phyloP scores from a whole-genome alignment of 2,797 vertebrate genomes.

The Morus bassanus region DNA sequence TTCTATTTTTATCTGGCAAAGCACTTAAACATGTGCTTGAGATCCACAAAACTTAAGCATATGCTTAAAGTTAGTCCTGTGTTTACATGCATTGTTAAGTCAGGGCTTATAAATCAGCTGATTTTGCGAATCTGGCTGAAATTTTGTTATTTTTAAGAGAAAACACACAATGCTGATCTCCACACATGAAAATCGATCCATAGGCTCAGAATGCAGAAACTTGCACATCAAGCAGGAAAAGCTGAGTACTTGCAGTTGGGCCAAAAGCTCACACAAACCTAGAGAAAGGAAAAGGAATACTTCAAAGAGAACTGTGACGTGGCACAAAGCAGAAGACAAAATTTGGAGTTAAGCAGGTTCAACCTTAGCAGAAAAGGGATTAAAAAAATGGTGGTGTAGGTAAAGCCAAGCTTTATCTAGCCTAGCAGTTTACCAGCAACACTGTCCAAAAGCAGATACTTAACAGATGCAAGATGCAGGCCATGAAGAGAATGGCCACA shows the following conservation, averaged over 20 bases:
- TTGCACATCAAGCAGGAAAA: background rate
- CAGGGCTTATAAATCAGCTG: background rate
- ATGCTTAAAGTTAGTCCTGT: conserved; percentile 20
- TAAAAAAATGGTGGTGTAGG: background rate
- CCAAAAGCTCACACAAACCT: background rate
- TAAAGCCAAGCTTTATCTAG: background rate
- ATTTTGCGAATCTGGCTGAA: background rate
- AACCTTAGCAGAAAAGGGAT: background rate
- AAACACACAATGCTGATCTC: background rate
- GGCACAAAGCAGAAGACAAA: background rate
- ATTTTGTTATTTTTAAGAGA: background rate
- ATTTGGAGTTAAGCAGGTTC: background rate
- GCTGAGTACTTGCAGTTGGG: background rate
- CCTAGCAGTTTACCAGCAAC: background rate
- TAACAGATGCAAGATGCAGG: background rate
- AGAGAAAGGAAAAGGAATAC: background rate
- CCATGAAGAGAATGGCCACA: background rate
- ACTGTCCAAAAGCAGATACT: background rate
- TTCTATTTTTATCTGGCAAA: conserved; percentile 58
- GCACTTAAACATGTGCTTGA: conserved; percentile 28
- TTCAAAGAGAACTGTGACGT: background rate
- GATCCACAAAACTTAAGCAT: conserved; percentile 17
- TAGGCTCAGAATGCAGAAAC: background rate
- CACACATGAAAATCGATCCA: background rate
- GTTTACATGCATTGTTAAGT: background rate